phyloP scores from a whole-genome alignment of 2,113 vertebrate genomes.

The Chrysochloris asiatica region DNA sequence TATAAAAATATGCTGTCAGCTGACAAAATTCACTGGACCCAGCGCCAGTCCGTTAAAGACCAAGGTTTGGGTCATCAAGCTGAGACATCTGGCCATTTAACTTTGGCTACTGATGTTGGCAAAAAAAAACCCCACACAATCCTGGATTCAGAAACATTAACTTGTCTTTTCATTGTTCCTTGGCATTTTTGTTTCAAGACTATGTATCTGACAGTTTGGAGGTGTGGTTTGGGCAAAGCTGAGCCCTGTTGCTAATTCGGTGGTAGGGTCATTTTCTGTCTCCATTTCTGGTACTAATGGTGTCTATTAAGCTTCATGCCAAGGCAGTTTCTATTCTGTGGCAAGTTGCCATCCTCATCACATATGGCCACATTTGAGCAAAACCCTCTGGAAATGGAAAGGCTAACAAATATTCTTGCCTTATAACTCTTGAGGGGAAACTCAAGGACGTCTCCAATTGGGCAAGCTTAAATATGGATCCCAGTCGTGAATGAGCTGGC shows the following conservation, averaged over 20 bases:
- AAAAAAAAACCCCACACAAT: not conserved
- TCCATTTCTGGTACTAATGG: not conserved
- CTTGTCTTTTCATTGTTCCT: conserved; percentile 31
- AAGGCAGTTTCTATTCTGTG: not conserved
- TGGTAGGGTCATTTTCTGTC: rapidly evolving
- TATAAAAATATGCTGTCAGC: not conserved
- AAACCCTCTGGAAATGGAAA: not conserved
- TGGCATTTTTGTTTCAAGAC: not conserved
- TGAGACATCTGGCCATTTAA: conserved; percentile 75
- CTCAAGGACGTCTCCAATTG: not conserved
- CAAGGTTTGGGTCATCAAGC: conserved; percentile 54
- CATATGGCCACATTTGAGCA: not conserved
- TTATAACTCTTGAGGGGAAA: not conserved
- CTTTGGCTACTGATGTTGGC: conserved; percentile 57
- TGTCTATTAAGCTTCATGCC: not conserved
- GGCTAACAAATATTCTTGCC: not conserved
- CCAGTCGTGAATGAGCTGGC: not conserved
- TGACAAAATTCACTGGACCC: conserved; percentile 34
- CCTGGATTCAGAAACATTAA: conserved; percentile 53
- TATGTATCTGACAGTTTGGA: not conserved
- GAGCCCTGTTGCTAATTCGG: not conserved
- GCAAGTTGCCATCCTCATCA: not conserved
- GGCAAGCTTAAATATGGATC: not conserved
- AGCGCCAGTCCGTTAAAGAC: conserved; percentile 68
- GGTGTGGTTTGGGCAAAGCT: not conserved